Evolutionary conservation across 2,113 vertebrate genomes (phyloP).

Genomic region (Delphinapterus leucas): DNA sequence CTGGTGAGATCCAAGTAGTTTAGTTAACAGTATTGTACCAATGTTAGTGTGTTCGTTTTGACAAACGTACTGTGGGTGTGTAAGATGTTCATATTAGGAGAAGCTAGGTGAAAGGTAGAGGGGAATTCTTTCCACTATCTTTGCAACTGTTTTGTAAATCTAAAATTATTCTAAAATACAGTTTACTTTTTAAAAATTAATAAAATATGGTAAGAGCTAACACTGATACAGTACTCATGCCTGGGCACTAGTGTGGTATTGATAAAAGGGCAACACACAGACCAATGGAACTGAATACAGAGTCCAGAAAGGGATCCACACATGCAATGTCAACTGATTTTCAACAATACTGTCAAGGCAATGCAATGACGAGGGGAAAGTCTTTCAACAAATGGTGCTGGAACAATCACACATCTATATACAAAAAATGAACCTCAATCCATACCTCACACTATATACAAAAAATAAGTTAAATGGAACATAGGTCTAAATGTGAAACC

Average conservation of each 20-base stretch:
- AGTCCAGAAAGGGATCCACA: background rate
- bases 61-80: fast-evolving
- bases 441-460: background rate
- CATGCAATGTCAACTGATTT: background rate
- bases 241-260: background rate
- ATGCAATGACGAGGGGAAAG: background rate
- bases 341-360: background rate
- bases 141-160: background rate
- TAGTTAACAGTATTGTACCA: background rate
- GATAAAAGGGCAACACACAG: background rate
- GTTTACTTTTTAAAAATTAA: background rate
- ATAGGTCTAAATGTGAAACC: background rate
- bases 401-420: background rate
- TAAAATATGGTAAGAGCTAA: background rate
- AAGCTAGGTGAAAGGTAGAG: background rate
- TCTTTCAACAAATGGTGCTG: background rate
- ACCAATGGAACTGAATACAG: background rate
- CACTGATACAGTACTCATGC: background rate
- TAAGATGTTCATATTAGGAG: background rate
- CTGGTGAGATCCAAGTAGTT: background rate
- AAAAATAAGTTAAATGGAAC: background rate
- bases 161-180: background rate
- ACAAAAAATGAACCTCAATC: background rate
- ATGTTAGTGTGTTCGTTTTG: background rate
- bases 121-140: background rate